Percentiles rank a stretch among this genome's conserved stretches.
Conservation (phyloP, 2,888 invertebrate species). For the Romanomermis culicivorax region DNA sequence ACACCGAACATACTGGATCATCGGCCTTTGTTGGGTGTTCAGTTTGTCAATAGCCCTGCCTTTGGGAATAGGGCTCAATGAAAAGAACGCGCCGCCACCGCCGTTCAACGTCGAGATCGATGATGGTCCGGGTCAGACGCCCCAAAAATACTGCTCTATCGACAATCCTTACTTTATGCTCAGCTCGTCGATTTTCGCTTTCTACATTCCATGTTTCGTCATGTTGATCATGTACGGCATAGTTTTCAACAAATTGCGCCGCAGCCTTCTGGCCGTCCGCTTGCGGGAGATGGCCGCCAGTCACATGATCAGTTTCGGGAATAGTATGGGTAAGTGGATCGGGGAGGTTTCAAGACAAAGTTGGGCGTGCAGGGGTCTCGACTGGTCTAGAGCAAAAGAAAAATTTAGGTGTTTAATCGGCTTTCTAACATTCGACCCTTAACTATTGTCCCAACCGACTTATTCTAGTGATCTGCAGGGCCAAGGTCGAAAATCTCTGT, state of each 20-base stretch:
- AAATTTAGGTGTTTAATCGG: too few relatives aligned
- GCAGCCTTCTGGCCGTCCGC: slow-evolving; percentile 18
- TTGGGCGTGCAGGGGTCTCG: too few relatives aligned
- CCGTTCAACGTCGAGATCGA: background rate
- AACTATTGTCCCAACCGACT: too few relatives aligned
- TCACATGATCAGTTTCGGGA: background rate
- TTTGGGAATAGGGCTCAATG: slow-evolving; percentile 9
- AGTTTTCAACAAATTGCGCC: slow-evolving; percentile 29
- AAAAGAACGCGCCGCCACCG: background rate
- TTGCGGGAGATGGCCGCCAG: background rate
- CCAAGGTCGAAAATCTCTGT: too few relatives aligned
- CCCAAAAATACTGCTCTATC: slow-evolving; percentile 9
- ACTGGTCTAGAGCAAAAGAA: too few relatives aligned
- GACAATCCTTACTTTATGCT: slow-evolving; percentile 24
- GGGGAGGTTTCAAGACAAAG: too few relatives aligned
- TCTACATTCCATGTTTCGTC: slow-evolving; percentile 34
- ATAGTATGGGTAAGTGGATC: background rate
- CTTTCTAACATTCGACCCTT: too few relatives aligned
- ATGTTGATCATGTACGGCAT: slow-evolving; percentile 34
- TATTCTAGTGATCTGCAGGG: too few relatives aligned
- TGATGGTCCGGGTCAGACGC: too few relatives aligned
- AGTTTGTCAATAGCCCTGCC: slow-evolving; percentile 23
- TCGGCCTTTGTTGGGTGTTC: slow-evolving; percentile 24
- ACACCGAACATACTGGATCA: slow-evolving; percentile 22
- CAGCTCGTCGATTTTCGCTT: slow-evolving; percentile 29